Evolutionary conservation across 2,113 vertebrate species (phyloP).

Genomic region (Thinocorus orbignyianus): DNA sequence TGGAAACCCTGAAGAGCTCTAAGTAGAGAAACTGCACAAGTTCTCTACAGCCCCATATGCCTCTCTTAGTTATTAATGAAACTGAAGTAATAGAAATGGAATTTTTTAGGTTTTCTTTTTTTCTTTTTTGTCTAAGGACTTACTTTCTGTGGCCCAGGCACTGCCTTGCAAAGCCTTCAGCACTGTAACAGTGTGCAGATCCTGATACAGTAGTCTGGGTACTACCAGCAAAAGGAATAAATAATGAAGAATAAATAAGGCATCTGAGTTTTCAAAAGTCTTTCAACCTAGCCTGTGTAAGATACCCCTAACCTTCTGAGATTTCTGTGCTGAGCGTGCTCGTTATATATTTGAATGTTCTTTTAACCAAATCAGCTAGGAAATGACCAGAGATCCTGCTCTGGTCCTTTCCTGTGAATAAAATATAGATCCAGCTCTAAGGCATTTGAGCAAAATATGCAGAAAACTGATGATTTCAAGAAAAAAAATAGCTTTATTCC

Average conservation of each 20-base stretch:
- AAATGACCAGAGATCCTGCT: background rate
- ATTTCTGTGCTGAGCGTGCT: background rate
- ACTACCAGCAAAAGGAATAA: background rate
- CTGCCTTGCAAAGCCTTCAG: background rate
- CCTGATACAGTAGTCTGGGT: background rate
- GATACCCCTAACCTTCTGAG: background rate
- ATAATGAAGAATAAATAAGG: background rate
- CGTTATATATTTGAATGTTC: background rate
- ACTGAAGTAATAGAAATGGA: background rate
- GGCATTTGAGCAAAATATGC: background rate
- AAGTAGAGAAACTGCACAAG: background rate
- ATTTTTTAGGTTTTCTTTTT: background rate
- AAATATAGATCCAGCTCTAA: background rate
- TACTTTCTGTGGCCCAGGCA: background rate
- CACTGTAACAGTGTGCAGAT: background rate
- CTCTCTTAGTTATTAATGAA: background rate
- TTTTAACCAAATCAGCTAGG: background rate
- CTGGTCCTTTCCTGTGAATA: background rate
- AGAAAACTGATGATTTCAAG: background rate
- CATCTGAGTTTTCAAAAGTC: background rate
- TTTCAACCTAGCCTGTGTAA: background rate
- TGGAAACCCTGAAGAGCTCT: background rate
- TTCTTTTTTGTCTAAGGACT: background rate
- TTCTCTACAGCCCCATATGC: background rate
- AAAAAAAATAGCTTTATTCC: background rate